Evolutionary conservation across 2,113 vertebrate species (phyloP).

Genomic region (Passer montanus): DNA sequence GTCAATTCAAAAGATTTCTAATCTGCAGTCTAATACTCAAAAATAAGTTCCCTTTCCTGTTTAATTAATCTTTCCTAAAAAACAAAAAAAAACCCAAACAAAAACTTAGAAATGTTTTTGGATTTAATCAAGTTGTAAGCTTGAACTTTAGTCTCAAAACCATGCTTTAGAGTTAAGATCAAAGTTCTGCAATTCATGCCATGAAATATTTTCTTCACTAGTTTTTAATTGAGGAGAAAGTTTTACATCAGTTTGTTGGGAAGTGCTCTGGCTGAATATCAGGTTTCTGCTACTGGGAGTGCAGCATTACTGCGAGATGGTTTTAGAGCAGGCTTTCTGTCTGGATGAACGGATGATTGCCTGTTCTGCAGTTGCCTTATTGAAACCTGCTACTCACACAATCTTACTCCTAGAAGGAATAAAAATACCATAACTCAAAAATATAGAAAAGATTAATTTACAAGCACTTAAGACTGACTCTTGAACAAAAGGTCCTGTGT

Average conservation of each 20-base stretch:
- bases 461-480: background rate
- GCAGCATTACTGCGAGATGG: background rate
- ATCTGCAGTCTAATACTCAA: background rate
- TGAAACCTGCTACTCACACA: background rate
- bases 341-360: background rate
- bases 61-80: background rate
- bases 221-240: background rate
- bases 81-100: background rate
- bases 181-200: background rate
- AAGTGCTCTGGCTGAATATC: background rate
- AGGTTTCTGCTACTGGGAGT: background rate
- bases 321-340: background rate
- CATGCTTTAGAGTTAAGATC: background rate
- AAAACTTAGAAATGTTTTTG: background rate
- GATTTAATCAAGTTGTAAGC: background rate
- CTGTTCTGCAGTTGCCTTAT: background rate
- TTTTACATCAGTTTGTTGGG: background rate
- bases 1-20: background rate
- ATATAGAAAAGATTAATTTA: background rate
- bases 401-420: background rate
- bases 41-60: background rate
- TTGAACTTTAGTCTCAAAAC: background rate
- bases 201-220: background rate
- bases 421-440: background rate
- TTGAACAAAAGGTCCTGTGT: background rate